Base-by-base conservation (phyloP, 2,113 vertebrate species). In the Perca fluviatilis region DNA sequence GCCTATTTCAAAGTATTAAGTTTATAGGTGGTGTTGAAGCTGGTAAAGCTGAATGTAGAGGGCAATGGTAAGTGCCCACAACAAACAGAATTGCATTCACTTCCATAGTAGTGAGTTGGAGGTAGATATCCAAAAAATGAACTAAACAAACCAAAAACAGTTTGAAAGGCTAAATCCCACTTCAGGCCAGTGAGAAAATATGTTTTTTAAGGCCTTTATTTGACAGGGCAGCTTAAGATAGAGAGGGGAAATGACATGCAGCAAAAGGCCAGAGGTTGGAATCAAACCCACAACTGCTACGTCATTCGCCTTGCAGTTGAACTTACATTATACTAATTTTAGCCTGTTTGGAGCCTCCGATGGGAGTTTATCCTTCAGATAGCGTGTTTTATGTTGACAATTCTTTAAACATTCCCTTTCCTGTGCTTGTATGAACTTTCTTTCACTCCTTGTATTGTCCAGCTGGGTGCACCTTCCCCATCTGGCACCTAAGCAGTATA, bases 401-500 rank as follows among this genome's bases (percentile, higher is more conserved):
- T 60, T 88, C 69, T 43, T 53, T 56, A 79, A 82, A 76, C 43
- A n/a, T 33, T 53, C 21, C 11, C 67, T 75, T 70, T 74, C 11
- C 36, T 33, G 46, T 47, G 43, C 77, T 81, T 25, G 14, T 72
- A 13, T 77, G 56, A 90, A 81, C 74, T 69, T 72, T 75, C 62
- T 40, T 13, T 72, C 67, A 65, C 63, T 64, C 58, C 36, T 23
- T 21, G 54, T 25, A 11, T 80, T 25, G 54, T 74, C 73, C 83
- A 40, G 61, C 46, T 15, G 15, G 62, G 70, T 65, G 71, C 80
- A n/a, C 43, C 74, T 51, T 79, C 54, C 66, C 86, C 78, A 83
- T 77, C 90, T 91, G 92, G 85, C 83, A 85, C 72, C 80, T 18
- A 3, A 68, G 65, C 83, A 33, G 58, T 53, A 57, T 89, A 79